These are phyloP conservation scores for Colaptes auratus DNA, from an alignment of 2,113 vertebrate species.

Conservation along the genomic window DNA sequence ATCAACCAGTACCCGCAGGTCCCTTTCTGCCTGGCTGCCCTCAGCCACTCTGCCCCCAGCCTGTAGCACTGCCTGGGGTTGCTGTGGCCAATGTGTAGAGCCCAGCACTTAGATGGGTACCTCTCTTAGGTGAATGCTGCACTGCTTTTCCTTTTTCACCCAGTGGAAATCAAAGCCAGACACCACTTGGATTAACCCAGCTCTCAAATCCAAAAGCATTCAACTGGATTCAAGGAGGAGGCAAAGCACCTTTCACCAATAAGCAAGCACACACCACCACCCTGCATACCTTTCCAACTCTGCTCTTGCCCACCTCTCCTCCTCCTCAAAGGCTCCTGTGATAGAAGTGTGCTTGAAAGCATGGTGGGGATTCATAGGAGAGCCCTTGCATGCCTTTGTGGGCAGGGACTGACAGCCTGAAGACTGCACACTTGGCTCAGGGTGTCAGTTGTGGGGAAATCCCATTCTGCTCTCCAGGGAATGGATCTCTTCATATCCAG, in stretches of 20 bases:
- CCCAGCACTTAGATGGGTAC: too few relatives aligned
- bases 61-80: too few relatives aligned
- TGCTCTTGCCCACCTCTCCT: neutral
- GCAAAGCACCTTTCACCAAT: neutral
- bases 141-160: neutral
- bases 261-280: neutral
- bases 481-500: neutral
- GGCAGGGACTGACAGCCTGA: neutral
- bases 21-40: neutral
- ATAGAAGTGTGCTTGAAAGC: neutral
- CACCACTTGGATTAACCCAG: neutral
- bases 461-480: neutral
- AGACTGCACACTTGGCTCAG: neutral
- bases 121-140: neutral
- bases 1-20: too few relatives aligned
- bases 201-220: neutral
- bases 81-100: too few relatives aligned
- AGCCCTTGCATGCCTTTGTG: neutral
- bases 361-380: fast-evolving
- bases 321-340: neutral
- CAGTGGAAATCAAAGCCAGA: neutral
- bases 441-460: fast-evolving
- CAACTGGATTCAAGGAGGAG: neutral
- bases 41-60: too few relatives aligned
- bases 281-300: neutral